Conservation (phyloP, 2,888 invertebrate genomes). For the Ormia ochracea region DNA sequence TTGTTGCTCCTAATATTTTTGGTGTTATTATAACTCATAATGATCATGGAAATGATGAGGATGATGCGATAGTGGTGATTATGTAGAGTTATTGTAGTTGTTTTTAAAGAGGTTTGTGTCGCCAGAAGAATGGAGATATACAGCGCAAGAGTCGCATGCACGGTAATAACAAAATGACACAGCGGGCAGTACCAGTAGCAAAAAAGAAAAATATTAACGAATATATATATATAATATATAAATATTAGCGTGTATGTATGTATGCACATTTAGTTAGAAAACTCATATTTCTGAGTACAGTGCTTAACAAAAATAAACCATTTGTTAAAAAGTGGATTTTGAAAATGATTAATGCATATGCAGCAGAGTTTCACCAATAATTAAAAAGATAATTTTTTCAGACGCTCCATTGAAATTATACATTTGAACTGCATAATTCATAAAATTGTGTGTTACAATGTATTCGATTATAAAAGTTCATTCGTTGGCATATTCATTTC, state of each 20-base stretch:
- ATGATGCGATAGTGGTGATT: slow-evolving; percentile 31
- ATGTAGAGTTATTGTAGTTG: slow-evolving; percentile 9
- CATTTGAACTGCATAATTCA: no score
- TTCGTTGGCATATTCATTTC: no score
- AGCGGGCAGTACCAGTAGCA: slow-evolving; percentile 60
- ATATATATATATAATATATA: no score
- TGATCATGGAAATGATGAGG: slow-evolving; percentile 36
- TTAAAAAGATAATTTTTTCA: no score
- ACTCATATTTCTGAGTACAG: not conserved
- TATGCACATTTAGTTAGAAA: not conserved
- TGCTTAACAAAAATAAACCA: not conserved
- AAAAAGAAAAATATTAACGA: slow-evolving; percentile 17
- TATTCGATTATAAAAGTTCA: no score
- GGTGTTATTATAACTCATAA: slow-evolving; percentile 12
- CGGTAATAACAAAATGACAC: slow-evolving; percentile 35
- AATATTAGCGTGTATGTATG: no score
- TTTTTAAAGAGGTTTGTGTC: not conserved
- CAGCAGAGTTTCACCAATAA: no score
- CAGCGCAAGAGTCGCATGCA: slow-evolving; percentile 40
- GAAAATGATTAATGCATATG: no score
- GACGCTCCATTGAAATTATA: no score
- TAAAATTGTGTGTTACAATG: no score
- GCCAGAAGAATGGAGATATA: not conserved
- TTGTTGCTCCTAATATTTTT: not conserved
- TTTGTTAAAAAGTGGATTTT: not conserved